Conservation (phyloP, 2,888 invertebrate species). For the Drosophila bunnanda region DNA sequence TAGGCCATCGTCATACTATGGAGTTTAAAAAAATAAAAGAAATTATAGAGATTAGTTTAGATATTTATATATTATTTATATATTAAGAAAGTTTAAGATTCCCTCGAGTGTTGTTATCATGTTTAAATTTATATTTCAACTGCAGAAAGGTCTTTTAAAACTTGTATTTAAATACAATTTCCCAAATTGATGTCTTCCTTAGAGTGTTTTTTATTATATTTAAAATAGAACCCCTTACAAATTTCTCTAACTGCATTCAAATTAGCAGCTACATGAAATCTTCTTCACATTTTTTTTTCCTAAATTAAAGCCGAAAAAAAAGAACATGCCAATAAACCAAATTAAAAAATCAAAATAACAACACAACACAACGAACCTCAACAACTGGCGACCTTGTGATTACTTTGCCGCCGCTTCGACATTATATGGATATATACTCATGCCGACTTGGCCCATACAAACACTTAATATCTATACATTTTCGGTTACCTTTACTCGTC, state of each 20-base stretch:
- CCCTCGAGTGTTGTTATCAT: constrained; percentile 30
- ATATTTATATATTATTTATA: background rate
- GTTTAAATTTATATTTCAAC: no score
- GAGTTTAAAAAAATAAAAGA: constrained; percentile 46
- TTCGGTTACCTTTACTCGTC: constrained; percentile 47
- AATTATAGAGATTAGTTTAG: background rate
- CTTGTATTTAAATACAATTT: no score
- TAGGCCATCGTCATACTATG: constrained; percentile 98
- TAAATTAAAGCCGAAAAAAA: constrained; percentile 48
- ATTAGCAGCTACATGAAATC: constrained; percentile 17
- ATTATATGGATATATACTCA: constrained; percentile 50
- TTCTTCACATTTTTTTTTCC: constrained; percentile 27
- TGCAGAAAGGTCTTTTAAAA: no score
- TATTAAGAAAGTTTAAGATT: background rate
- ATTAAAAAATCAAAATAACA: constrained; percentile 6
- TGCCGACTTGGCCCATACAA: constrained; percentile 15
- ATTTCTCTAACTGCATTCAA: constrained; percentile 14
- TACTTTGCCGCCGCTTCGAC: constrained; percentile 68
- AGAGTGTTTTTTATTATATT: constrained; percentile 26
- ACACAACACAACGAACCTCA: constrained; percentile 30
- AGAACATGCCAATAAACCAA: constrained; percentile 36
- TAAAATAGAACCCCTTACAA: fast-evolving
- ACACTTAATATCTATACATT: constrained; percentile 20
- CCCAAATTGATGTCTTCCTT: no score
- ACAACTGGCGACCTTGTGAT: constrained; percentile 76